A percentile compares a stretch with the other conserved stretches of the same genome.
Conservation (phyloP, 1,140 invertebrate genomes). For the Platorchestia sp. region DNA sequence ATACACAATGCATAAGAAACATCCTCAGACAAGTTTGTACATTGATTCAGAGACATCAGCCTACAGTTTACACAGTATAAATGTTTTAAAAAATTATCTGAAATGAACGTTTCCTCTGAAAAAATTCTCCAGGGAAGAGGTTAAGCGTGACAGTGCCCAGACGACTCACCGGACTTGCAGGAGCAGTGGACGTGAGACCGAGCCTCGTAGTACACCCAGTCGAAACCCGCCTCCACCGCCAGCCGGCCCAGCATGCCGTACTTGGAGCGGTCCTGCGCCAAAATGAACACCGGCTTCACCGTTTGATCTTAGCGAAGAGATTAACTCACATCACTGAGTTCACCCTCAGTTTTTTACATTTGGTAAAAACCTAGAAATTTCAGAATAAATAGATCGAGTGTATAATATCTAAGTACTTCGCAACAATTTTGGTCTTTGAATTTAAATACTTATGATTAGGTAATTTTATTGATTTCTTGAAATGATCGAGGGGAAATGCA, state of each 20-base stretch:
- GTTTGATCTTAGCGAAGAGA: not conserved
- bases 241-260: conserved; percentile 95
- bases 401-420: too few species aligned
- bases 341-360: not conserved
- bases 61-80: too few species aligned
- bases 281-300: not conserved
- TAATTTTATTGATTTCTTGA: too few species aligned
- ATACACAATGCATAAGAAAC: too few species aligned
- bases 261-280: conserved; percentile 83
- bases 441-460: too few species aligned
- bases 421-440: too few species aligned
- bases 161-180: conserved; percentile 92
- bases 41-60: too few species aligned
- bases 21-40: too few species aligned
- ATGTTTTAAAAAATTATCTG: too few species aligned
- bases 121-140: too few species aligned
- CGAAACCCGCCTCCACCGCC: conserved; percentile 97
- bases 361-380: not conserved
- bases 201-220: conserved; percentile 98
- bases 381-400: not conserved
- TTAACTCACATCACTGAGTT: not conserved
- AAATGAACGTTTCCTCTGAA: too few species aligned
- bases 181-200: conserved; percentile 96
- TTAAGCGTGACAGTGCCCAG: not conserved
- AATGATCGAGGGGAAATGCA: too few species aligned